These are phyloP conservation scores for Pampus argenteus DNA, from an alignment of 2,797 vertebrate genomes.

Conservation along the genomic window DNA sequence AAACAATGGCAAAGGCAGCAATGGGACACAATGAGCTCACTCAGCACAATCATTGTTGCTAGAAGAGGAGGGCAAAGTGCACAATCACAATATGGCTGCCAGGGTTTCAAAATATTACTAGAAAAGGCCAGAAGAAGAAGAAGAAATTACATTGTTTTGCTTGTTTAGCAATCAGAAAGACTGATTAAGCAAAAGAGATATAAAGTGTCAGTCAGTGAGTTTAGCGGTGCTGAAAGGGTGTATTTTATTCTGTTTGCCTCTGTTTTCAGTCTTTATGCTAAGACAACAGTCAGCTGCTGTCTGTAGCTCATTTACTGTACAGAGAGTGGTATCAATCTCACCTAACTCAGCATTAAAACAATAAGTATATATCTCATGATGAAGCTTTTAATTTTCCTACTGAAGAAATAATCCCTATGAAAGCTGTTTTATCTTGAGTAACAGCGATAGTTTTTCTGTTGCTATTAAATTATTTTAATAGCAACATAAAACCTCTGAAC, in stretches of 20 bases:
- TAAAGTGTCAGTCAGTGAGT: no score
- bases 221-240: no score
- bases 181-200: no score
- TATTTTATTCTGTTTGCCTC: no score
- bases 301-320: no score
- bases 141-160: neutral
- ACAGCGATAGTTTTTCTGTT: neutral
- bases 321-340: no score
- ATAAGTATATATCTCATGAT: no score
- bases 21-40: conserved; percentile 25
- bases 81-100: neutral
- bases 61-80: conserved; percentile 17
- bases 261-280: no score
- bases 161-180: neutral
- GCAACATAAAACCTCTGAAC: conserved; percentile 6
- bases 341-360: no score
- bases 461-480: neutral
- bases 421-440: neutral
- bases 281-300: no score
- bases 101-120: neutral
- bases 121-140: neutral
- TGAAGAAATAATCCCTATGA: neutral
- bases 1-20: conserved; percentile 43
- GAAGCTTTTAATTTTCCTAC: neutral
- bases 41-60: conserved; percentile 52